Percentiles rank a stretch among this genome's conserved stretches.
phyloP scores from a whole-genome alignment of 1,140 invertebrate genomes.

The Maniola jurtina region DNA sequence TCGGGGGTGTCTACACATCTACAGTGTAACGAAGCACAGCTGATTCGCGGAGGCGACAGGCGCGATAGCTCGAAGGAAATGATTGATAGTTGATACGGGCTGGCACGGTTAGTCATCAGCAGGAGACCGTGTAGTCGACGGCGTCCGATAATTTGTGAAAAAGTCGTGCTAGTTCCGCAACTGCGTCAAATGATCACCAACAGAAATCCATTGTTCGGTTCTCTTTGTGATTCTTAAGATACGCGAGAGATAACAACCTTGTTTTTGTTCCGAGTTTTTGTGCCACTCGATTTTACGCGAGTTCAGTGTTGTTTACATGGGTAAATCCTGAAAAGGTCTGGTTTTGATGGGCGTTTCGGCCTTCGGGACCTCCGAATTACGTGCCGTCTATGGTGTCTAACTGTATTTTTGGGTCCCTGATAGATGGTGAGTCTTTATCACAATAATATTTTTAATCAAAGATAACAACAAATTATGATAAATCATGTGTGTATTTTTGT shows the following conservation, averaged over 20 bases:
- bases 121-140: slow-evolving; percentile 56
- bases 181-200: slow-evolving; percentile 52
- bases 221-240: slow-evolving; percentile 73
- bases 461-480: background rate
- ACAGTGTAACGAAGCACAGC: slow-evolving; percentile 57
- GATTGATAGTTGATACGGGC: slow-evolving; percentile 65
- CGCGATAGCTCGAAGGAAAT: slow-evolving; percentile 58
- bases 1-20: slow-evolving; percentile 12
- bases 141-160: slow-evolving; percentile 46
- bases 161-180: slow-evolving; percentile 47
- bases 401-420: slow-evolving; percentile 60
- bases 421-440: slow-evolving; percentile 48
- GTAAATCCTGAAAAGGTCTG: slow-evolving; percentile 5
- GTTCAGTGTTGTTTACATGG: slow-evolving; percentile 6
- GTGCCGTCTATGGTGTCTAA: slow-evolving; percentile 60
- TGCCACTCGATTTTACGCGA: slow-evolving; percentile 41
- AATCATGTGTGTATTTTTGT: background rate
- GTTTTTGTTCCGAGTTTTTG: slow-evolving; percentile 56
- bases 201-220: slow-evolving; percentile 59
- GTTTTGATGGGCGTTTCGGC: slow-evolving; percentile 15
- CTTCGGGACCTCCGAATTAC: slow-evolving; percentile 4
- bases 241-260: slow-evolving; percentile 63
- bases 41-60: slow-evolving; percentile 64
- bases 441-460: background rate
- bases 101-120: slow-evolving; percentile 73